phyloP scores from a whole-genome alignment of 2,888 invertebrate genomes.

The Alsophila aescularia region DNA sequence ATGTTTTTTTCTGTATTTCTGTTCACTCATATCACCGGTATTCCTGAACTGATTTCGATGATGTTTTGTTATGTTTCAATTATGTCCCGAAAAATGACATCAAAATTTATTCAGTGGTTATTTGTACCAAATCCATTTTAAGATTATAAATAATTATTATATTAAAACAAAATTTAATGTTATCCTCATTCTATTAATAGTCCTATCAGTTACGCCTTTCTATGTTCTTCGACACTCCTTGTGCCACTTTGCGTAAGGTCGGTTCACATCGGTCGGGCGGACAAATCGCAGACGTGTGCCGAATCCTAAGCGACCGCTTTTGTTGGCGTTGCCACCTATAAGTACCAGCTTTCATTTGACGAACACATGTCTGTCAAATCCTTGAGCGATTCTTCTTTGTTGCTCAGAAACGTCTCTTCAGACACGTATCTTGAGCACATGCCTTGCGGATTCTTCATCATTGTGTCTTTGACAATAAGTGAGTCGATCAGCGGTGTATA shows the following conservation, averaged over 20 bases:
- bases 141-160: neutral
- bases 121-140: too few relatives aligned
- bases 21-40: too few relatives aligned
- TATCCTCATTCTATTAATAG: slow-evolving; percentile 2
- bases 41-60: too few relatives aligned
- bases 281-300: slow-evolving; percentile 48
- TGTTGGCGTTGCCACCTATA: slow-evolving; percentile 35
- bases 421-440: neutral
- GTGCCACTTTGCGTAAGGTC: slow-evolving; percentile 54
- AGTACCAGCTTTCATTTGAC: slow-evolving; percentile 21
- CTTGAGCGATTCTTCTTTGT: neutral
- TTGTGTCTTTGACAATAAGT: slow-evolving; percentile 1
- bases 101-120: too few relatives aligned
- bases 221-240: slow-evolving; percentile 44
- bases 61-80: too few relatives aligned
- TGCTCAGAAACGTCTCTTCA: neutral
- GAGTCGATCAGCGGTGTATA: neutral
- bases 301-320: slow-evolving; percentile 44
- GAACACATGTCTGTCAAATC: slow-evolving; percentile 31
- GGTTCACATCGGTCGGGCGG: slow-evolving; percentile 36
- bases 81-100: too few relatives aligned
- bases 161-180: neutral
- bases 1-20: too few relatives aligned
- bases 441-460: neutral
- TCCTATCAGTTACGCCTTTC: slow-evolving; percentile 23